A percentile compares a stretch with the other conserved stretches of the same genome.
These are phyloP conservation scores for Cheilosia variabilis DNA, from an alignment of 2,888 invertebrate genomes.

Conservation along the genomic window DNA sequence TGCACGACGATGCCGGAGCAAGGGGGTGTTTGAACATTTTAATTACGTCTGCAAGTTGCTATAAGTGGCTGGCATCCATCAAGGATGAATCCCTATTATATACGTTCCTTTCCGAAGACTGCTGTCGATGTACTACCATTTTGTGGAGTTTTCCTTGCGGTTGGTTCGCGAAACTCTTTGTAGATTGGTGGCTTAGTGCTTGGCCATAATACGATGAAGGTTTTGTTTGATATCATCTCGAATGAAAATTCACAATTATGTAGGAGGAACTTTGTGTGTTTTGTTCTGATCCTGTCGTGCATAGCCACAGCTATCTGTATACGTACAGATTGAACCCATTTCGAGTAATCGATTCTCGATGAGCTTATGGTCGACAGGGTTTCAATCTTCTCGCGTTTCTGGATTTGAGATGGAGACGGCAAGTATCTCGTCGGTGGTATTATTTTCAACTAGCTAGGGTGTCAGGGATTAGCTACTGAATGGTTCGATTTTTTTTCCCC, in stretches of 20 bases:
- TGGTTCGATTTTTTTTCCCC: neutral
- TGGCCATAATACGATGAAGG: constrained; percentile 42
- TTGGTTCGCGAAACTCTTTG: constrained; percentile 34
- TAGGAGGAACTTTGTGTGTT: neutral
- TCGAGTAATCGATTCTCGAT: constrained; percentile 61
- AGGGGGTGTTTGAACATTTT: constrained; percentile 35
- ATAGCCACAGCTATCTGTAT: constrained; percentile 10
- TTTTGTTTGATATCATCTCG: constrained; percentile 55
- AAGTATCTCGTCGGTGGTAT: constrained; percentile 29
- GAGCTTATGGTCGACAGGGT: constrained; percentile 62
- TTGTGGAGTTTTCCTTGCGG: constrained; percentile 20
- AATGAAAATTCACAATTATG: constrained; percentile 51
- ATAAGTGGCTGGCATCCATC: constrained; percentile 59
- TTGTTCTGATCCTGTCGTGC: constrained; percentile 5
- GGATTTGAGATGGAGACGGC: constrained; percentile 40
- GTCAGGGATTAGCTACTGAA: constrained; percentile 44
- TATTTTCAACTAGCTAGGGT: constrained; percentile 16
- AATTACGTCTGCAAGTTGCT: constrained; percentile 60
- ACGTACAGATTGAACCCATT: constrained; percentile 55
- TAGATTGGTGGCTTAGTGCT: constrained; percentile 55
- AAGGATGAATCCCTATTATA: constrained; percentile 39
- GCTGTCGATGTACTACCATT: constrained; percentile 18
- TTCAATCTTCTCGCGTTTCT: constrained; percentile 59
- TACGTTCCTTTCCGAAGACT: neutral
- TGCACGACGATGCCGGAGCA: neutral